phyloP scores from a whole-genome alignment of 2,888 invertebrate genomes.

The Crematogaster levior region DNA sequence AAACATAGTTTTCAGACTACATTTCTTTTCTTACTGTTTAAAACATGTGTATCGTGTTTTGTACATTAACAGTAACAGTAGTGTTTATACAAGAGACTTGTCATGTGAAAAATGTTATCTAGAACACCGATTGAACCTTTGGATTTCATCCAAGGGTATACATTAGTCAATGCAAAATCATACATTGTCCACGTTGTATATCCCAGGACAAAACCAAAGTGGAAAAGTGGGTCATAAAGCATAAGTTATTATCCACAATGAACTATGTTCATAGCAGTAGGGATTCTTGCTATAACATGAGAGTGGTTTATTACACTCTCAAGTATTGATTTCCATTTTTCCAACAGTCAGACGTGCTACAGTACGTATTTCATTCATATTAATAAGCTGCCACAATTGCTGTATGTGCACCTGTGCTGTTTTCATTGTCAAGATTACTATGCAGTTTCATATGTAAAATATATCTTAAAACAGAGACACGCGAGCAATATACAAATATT shows the following conservation, averaged over 20 bases:
- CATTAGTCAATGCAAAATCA: background rate
- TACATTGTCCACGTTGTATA: background rate
- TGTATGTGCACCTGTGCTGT: background rate
- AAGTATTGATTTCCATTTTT: constrained; percentile 76
- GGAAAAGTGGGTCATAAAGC: constrained; percentile 18
- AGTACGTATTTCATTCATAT: constrained; percentile 73
- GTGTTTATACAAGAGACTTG: background rate
- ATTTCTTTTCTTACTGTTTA: background rate
- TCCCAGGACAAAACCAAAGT: background rate
- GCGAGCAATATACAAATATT: background rate
- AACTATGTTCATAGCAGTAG: constrained; percentile 34
- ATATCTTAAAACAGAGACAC: background rate
- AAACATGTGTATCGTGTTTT: background rate
- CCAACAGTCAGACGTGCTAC: constrained; percentile 66
- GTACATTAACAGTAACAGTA: background rate
- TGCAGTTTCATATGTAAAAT: background rate
- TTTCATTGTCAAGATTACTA: constrained; percentile 22
- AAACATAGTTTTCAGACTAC: background rate
- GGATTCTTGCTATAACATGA: constrained; percentile 41
- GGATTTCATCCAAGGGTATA: background rate
- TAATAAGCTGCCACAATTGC: constrained; percentile 71
- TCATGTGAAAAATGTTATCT: background rate
- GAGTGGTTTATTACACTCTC: constrained; percentile 37
- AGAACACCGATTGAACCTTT: background rate
- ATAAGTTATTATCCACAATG: constrained; percentile 25